Percentiles rank a stretch among this genome's conserved stretches.
These are phyloP conservation scores for Apocrypta bakeri DNA, from an alignment of 1,140 invertebrate species.

Conservation along the genomic window DNA sequence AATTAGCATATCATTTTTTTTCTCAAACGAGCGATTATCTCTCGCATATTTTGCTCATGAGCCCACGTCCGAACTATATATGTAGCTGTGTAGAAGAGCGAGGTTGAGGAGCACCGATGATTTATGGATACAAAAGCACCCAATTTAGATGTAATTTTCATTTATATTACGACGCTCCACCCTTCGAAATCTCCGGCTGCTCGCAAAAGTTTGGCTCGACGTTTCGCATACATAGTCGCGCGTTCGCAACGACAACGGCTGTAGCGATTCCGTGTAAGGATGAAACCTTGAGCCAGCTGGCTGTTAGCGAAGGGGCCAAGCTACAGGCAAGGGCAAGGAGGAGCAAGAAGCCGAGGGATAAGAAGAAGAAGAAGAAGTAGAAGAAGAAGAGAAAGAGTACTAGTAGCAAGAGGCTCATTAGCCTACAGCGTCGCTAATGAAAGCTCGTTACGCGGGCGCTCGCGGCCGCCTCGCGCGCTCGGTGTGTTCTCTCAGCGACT, in stretches of 20 bases:
- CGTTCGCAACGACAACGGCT: too few relatives aligned
- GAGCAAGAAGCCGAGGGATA: conserved; percentile 56
- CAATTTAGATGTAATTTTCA: too few relatives aligned
- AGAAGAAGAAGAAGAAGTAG: conserved; percentile 51
- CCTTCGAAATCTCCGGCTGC: neutral
- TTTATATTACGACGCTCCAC: too few relatives aligned
- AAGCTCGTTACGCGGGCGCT: conserved; percentile 72
- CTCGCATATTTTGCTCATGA: too few relatives aligned
- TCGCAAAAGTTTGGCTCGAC: neutral
- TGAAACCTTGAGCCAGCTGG: conserved; percentile 8
- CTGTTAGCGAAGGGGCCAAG: conserved; percentile 20
- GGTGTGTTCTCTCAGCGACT: conserved; percentile 52
- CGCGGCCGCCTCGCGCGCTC: conserved; percentile 55
- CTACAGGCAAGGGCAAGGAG: conserved; percentile 46
- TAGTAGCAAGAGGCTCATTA: conserved; percentile 70
- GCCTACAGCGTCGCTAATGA: conserved; percentile 74
- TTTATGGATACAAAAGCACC: too few relatives aligned
- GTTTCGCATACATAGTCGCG: too few relatives aligned
- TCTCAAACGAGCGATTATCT: too few relatives aligned
- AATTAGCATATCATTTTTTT: too few relatives aligned
- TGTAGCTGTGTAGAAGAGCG: too few relatives aligned
- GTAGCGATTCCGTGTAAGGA: neutral
- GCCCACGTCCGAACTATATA: too few relatives aligned
- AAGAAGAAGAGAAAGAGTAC: conserved; percentile 49
- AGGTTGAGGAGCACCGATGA: neutral